Percentiles rank a stretch among this genome's conserved stretches.
Evolutionary conservation across 2,797 vertebrate species (phyloP).

Genomic region (Epinephelus awoara): DNA sequence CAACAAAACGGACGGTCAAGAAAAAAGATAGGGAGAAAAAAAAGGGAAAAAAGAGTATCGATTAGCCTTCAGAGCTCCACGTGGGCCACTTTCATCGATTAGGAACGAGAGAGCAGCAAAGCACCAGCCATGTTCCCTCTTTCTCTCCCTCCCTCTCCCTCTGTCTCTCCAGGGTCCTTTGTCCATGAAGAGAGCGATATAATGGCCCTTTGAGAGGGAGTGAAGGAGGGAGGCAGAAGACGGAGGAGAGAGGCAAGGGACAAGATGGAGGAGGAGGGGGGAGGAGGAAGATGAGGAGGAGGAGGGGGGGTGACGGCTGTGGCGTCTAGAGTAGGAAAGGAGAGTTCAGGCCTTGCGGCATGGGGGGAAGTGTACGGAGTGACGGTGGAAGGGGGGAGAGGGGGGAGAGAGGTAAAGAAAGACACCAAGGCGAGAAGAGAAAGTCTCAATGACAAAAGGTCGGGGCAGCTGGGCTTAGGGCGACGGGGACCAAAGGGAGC

Average conservation of each 20-base stretch:
- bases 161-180: conserved; percentile 85
- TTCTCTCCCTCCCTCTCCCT: conserved; percentile 57
- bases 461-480: conserved; percentile 91
- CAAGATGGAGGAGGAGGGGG: conserved; percentile 65
- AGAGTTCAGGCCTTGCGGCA: conserved; percentile 73
- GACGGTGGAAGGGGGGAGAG: conserved; percentile 57
- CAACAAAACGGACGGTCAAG: conserved; percentile 86
- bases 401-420: conserved; percentile 74
- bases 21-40: conserved; percentile 70
- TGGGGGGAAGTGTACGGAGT: conserved; percentile 63
- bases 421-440: conserved; percentile 83
- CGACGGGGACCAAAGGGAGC: conserved; percentile 88
- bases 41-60: conserved; percentile 81
- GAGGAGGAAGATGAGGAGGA: conserved; percentile 13
- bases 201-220: conserved; percentile 86
- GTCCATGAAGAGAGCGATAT: conserved; percentile 87
- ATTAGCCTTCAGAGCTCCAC: conserved; percentile 89
- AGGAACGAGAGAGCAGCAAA: conserved; percentile 79
- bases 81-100: conserved; percentile 88
- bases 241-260: conserved; percentile 64
- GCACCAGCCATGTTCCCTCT: conserved; percentile 72
- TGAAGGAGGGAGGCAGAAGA: conserved; percentile 76
- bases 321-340: conserved; percentile 77
- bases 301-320: conserved; percentile 58
- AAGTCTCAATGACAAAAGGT: conserved; percentile 93